Base-by-base conservation (phyloP, 2,797 vertebrate genomes). In the Silurus lanzhouensis region DNA sequence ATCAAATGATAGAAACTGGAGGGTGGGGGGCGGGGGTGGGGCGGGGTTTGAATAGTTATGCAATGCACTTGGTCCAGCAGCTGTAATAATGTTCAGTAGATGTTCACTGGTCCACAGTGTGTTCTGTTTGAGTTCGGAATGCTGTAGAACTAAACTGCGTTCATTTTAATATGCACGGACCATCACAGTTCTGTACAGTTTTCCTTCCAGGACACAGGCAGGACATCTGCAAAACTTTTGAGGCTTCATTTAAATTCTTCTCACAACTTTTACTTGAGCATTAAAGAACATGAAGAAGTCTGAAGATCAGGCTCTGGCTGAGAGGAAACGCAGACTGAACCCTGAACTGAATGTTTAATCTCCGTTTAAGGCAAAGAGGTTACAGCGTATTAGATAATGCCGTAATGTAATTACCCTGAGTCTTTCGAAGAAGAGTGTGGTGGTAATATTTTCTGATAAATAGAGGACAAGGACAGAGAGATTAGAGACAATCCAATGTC, bases 271-370 rank as follows among this genome's bases (percentile, higher is more conserved):
- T 52, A 78, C 31, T 46, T 44, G 6, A n/a, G 27, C 75, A 78
- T 61, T 61, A 78, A 61, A 63, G 76, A 61, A 61, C 57, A 78
- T 61, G 58, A 61, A 38, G 58, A 61, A 38, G 58, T 61, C 58
- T 44, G 31, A 44, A 44, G 76, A 78, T 46, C 31, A 8, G 20
- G 31, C 75, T 22, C 19, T 6, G 57, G 31, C 76, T 61, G 76
- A 78, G 58, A 46, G 58, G 58, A 61, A 63, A n/a, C 0, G 31
- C 31, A 46, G 76, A 22, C 57, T 61, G 31, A 78, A 15, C 76
- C n/a, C 31, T 78, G 48, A 55, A 81, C 15, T 20, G 48, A 81
- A 81, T 55, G 63, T 81, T 81, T 55, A 55, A 81, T 81, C 48
- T 81, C n/a, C 55, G 78, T 66, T 48, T 63, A 66, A 66, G 63